phyloP scores from a whole-genome alignment of 1,140 invertebrate genomes.

The Batillaria attramentaria region DNA sequence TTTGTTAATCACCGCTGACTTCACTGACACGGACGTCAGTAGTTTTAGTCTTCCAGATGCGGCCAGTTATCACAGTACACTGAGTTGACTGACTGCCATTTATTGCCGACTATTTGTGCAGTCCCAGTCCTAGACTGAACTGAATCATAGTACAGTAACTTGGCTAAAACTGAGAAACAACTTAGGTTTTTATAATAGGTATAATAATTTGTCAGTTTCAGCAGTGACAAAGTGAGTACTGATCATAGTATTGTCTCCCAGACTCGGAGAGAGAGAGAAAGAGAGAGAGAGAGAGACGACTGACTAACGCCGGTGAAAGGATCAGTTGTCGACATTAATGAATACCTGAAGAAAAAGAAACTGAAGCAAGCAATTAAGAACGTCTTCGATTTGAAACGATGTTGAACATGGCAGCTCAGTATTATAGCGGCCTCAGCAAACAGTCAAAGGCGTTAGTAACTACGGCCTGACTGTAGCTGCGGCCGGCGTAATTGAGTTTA shows the following conservation, averaged over 20 bases:
- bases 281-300: background rate
- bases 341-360: constrained; percentile 9
- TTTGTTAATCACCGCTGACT: too few relatives aligned
- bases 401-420: background rate
- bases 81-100: too few relatives aligned
- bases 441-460: too few relatives aligned
- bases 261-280: background rate
- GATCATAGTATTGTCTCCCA: background rate
- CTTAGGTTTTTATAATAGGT: background rate
- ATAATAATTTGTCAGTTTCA: background rate
- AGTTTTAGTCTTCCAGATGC: too few relatives aligned
- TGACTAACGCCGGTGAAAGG: constrained; percentile 5
- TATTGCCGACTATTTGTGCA: background rate
- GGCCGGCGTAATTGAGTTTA: too few relatives aligned
- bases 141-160: background rate
- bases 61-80: too few relatives aligned
- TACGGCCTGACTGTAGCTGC: too few relatives aligned
- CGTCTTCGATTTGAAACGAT: background rate
- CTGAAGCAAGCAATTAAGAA: background rate
- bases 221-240: background rate
- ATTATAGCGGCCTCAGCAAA: too few relatives aligned
- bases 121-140: background rate
- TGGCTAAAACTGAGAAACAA: background rate
- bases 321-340: too few relatives aligned
- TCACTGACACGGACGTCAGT: too few relatives aligned